These are phyloP conservation scores for Gadus macrocephalus DNA, from an alignment of 2,113 vertebrate genomes.

Conservation along the genomic window DNA sequence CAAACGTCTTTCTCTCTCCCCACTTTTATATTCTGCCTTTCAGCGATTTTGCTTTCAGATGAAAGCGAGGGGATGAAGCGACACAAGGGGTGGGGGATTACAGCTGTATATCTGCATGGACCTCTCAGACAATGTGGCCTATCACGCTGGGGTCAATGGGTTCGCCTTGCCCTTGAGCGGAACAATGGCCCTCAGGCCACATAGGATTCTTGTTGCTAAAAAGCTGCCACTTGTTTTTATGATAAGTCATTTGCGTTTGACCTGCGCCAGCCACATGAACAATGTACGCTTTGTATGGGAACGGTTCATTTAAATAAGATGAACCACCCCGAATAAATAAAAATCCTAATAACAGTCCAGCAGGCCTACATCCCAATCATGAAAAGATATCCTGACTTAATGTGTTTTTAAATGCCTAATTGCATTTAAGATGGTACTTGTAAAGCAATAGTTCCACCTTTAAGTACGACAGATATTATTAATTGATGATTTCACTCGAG, in stretches of 20 bases:
- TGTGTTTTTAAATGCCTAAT: too few species aligned
- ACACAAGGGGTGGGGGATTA: constrained; percentile 40
- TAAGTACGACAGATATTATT: too few species aligned
- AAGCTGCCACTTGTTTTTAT: constrained; percentile 9
- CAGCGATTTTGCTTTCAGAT: constrained; percentile 37
- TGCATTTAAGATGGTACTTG: too few species aligned
- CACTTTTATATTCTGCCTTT: constrained; percentile 31
- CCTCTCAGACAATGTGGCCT: constrained; percentile 30
- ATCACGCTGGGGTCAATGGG: neutral
- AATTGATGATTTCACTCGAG: neutral
- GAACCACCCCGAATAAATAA: too few species aligned
- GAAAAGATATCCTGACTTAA: too few species aligned
- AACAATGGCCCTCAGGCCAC: neutral
- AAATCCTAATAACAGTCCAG: too few species aligned
- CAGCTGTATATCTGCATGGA: constrained; percentile 33
- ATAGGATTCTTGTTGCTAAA: constrained; percentile 25
- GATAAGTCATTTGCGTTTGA: neutral
- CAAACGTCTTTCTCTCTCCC: constrained; percentile 7
- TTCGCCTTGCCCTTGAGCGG: constrained; percentile 1
- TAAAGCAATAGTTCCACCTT: too few species aligned
- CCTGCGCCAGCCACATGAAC: neutral
- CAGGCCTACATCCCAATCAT: too few species aligned
- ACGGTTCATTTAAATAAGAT: too few species aligned
- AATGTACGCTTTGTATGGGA: too few species aligned
- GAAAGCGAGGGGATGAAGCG: constrained; percentile 32